These are phyloP conservation scores for Drosophila longiperda DNA, from an alignment of 2,888 invertebrate species.

Conservation along the genomic window DNA sequence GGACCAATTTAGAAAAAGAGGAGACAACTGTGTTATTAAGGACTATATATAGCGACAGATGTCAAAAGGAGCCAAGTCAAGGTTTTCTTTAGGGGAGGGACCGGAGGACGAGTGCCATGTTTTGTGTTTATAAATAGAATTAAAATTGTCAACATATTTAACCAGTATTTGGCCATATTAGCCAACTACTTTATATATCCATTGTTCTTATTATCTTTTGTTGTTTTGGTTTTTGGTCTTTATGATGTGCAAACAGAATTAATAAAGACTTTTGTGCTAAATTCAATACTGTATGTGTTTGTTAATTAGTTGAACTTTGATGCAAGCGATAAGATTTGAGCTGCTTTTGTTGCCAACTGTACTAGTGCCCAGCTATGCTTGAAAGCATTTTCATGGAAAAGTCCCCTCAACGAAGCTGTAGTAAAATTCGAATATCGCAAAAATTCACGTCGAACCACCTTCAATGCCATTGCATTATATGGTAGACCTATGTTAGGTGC, in stretches of 20 bases:
- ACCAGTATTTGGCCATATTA: constrained; percentile 3
- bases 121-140: constrained; percentile 23
- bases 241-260: constrained; percentile 34
- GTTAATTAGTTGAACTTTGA: constrained; percentile 42
- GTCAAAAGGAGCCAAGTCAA: constrained; percentile 1
- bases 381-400: constrained; percentile 2
- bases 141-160: constrained; percentile 5
- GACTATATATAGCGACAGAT: constrained; percentile 24
- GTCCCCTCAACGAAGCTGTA: neutral
- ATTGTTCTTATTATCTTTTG: constrained; percentile 46
- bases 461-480: constrained; percentile 5
- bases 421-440: constrained; percentile 8
- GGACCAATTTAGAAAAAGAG: constrained; percentile 1
- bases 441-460: constrained; percentile 15
- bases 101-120: neutral
- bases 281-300: constrained; percentile 21
- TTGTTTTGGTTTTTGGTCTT: constrained; percentile 15
- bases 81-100: neutral
- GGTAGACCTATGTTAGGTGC: constrained; percentile 17
- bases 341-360: constrained; percentile 48
- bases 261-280: constrained; percentile 21
- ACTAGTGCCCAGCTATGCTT: constrained; percentile 8
- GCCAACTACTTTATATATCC: constrained; percentile 25
- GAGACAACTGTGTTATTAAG: constrained; percentile 5
- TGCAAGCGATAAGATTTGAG: constrained; percentile 42